Base-by-base conservation (phyloP, 1,140 invertebrate genomes). In the Latrodectus geometricus region DNA sequence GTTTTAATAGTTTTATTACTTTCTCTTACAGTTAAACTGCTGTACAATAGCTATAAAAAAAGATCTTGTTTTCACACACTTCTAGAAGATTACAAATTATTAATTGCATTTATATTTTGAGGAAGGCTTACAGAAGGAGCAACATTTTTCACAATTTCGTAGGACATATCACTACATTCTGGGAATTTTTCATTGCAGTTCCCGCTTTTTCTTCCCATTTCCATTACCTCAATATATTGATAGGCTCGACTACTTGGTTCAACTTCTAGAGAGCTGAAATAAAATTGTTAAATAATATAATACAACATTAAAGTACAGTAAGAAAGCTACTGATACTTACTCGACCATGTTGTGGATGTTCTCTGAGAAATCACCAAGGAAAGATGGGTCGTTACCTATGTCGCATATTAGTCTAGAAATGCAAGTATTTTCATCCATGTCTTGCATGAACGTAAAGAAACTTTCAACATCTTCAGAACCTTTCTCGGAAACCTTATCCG, bases 351-450 rank as follows among this genome's bases (percentile, higher is more conserved):
- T 65, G 66, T 78, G 20, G 7, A 86, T 86, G n/a, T 86, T 86
- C 61, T 86, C 83, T 52, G 83, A 86, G 23, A 86, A 86, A 0
- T 86, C 83, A 15, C 83, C 83, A 4, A 86, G 68, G 48, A 86
- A 86, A 17, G 75, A 72, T 9, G 83, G 83, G 20, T 86, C 17
- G 14, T n/a, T 48, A 8, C 83, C 83, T 17, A 86, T 86, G 50
- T 86, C 83, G 21, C 83, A 86, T 8, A 86, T 78, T 11, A 86
- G 54, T 49, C 83, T 54, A 0, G 83, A 86, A 20, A 86, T 86
- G 15, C 83, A 86, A 9, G 74, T 76, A 61, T 86, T 86, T 21
- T 86, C 83, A 72, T 86, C 83, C 83, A 86, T 86, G 23, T 86
- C 83, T n/a, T 49, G 20, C 48, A 86, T 15, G 52, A 86, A 86